Evolutionary conservation across 2,888 invertebrate species (phyloP).

Genomic region (Cheilosia pagana): DNA sequence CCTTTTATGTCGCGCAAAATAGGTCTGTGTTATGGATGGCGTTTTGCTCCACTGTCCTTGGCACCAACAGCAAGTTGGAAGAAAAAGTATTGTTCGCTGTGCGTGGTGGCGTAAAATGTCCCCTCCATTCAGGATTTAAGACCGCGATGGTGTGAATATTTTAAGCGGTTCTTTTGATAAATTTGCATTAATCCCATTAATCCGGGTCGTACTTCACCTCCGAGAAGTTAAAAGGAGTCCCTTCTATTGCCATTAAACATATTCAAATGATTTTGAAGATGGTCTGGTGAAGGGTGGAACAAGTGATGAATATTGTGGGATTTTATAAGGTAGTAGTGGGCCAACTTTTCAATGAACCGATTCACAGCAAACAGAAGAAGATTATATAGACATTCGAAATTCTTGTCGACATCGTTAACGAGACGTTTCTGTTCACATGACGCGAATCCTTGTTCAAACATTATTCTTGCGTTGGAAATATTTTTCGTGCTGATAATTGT

Average conservation of each 20-base stretch:
- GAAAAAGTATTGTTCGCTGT: neutral
- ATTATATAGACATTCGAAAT: too few relatives aligned
- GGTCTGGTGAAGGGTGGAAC: too few relatives aligned
- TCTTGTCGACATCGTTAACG: too few relatives aligned
- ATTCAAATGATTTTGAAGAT: neutral
- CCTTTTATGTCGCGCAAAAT: constrained; percentile 3
- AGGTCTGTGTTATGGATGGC: neutral
- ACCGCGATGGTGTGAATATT: constrained; percentile 5
- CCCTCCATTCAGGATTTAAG: neutral
- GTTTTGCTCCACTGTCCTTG: constrained; percentile 11
- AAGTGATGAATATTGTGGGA: too few relatives aligned
- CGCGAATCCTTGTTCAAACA: too few relatives aligned
- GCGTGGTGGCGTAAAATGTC: neutral
- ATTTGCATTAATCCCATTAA: constrained; percentile 17
- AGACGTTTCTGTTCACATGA: too few relatives aligned
- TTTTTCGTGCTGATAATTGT: too few relatives aligned
- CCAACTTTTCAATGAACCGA: too few relatives aligned
- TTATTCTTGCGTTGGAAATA: too few relatives aligned
- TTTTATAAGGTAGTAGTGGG: too few relatives aligned
- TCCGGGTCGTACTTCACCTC: too few relatives aligned
- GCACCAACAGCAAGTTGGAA: neutral
- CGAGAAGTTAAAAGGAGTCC: neutral
- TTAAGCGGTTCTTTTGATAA: constrained; percentile 33
- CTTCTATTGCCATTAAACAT: neutral
- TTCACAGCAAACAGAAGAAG: too few relatives aligned